Evolutionary conservation across 64 coral and sea anemone species (phyloP).

Genomic region (Porites australiensis): DNA sequence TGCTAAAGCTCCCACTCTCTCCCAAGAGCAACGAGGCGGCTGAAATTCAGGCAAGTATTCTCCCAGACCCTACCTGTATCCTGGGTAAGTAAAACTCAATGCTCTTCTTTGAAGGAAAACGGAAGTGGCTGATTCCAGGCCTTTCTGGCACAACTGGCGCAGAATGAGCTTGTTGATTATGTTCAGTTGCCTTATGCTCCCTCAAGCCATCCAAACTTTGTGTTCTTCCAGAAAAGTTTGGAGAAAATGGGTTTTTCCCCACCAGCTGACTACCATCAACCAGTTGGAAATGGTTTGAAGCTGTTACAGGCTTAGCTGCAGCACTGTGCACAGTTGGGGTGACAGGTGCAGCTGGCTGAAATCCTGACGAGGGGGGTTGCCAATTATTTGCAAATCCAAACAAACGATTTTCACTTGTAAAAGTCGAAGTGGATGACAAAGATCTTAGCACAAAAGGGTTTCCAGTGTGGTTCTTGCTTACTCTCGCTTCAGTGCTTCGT

Average conservation of each 20-base stretch:
- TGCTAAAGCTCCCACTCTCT: too few species aligned
- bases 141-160: constrained; percentile 41
- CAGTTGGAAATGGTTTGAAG: constrained; percentile 2
- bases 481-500: not conserved
- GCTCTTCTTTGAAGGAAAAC: constrained; percentile 27
- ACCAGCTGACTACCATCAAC: not conserved
- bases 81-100: constrained; percentile 57
- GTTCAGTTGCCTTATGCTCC: not conserved
- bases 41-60: not conserved
- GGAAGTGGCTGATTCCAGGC: not conserved
- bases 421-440: not conserved
- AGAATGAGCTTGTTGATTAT: constrained; percentile 36
- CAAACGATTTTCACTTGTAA: not conserved
- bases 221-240: not conserved
- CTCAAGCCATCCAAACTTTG: not conserved
- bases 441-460: constrained; percentile 23
- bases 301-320: not conserved
- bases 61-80: constrained; percentile 29
- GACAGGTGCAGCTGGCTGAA: not conserved
- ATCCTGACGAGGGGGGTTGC: not conserved
- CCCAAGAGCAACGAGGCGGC: too few species aligned
- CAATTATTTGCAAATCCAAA: not conserved
- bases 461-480: not conserved
- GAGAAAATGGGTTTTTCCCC: constrained; percentile 31
- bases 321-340: not conserved